Base-by-base conservation (phyloP, 2,888 invertebrate genomes). In the Dascillus cervinus region DNA sequence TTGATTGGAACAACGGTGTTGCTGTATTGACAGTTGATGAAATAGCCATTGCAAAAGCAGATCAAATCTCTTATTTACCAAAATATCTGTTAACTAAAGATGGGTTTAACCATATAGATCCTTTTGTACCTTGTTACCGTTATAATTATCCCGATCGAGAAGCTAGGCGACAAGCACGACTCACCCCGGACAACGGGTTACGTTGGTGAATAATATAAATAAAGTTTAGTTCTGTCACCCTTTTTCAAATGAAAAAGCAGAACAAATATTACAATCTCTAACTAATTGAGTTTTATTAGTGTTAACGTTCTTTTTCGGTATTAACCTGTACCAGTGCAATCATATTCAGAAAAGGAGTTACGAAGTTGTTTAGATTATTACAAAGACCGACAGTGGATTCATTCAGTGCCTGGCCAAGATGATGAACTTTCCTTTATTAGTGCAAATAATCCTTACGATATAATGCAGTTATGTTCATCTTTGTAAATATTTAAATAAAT, bases 71-170 rank as follows among this genome's bases (percentile, higher is more conserved):
- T 3, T 62, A 73, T 54, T 65, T 82, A 27, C 94, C 94, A 1
- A 72, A 75, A n/a, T n/a, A n/a, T n/a, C 68, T 90, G 35, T 69
- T 95, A 1, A 78, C 77, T 11, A 79, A 79, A 63, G 72, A 79
- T 73, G 91, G 95, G 2, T 95, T 95, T 64, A 89, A 92, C 53
- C 78, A 80, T 53, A 56, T 97, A 37, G 94, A 97, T 64, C 97
- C 97, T 1, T 96, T 96, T 65, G 72, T 97, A 17, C 96, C 97
- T 0, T n/a, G n/a, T n/a, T n/a, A n/a, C n/a, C n/a, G n/a, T n/a
- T n/a, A n/a, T n/a, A n/a, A n/a, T n/a, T n/a, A n/a, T n/a, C n/a
- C n/a, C n/a, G n/a, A n/a, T n/a, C n/a, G n/a, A n/a, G n/a, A n/a
- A n/a, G n/a, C n/a, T n/a, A n/a, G n/a, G n/a, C n/a, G n/a, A n/a